Evolutionary conservation across 2,888 invertebrate species (phyloP), one percentile per base, ranked within the genome.

Genomic region (Andrena bicolor): DNA sequence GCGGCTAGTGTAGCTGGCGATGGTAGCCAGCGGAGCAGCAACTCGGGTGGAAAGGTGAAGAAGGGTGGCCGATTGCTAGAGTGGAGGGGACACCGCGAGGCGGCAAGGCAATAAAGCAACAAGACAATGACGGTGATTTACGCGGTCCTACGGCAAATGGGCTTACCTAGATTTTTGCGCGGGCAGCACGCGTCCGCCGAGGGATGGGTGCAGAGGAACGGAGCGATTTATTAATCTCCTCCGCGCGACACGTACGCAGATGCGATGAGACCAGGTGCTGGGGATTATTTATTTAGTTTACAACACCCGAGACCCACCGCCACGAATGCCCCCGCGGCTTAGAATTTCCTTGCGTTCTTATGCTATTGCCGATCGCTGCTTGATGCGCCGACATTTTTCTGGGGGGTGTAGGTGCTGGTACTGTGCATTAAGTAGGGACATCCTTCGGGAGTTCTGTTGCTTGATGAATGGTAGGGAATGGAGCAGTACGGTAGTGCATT

Each of bases 51-150:
- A 74, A 72, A 80, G 69, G 75, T 68, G 63, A 79, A 71, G 80
- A 77, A 65, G 79, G 60, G 56, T 48, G 51, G 51, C 53, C 68
- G 79, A 83, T 75, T 68, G 76, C 73, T 48, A 30, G 60, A 41
- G 78, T 60, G 49, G 76, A 68, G 78, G 64, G 72, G 68, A 53
- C 41, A 61, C 35, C 60, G 68, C 64, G 66, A 80, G 80, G 74
- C 76, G 68, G 71, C 73, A 80, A 81, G 61, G 76, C 82, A 89
- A 90, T 90, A 90, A 90, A 90, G 86, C 87, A 90, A 90, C 88
- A 89, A 89, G 76, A 90, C 89, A 90, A 90, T 86, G 87, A 87
- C 89, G 86, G 84, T 90, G 90, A 90, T 90, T 87, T 90, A 90
- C 90, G 88, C 77, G 88, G 83, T 88, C 90, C 87, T 88, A 86